Conservation (phyloP, 2,113 vertebrate genomes). For the Bettongia penicillata region DNA sequence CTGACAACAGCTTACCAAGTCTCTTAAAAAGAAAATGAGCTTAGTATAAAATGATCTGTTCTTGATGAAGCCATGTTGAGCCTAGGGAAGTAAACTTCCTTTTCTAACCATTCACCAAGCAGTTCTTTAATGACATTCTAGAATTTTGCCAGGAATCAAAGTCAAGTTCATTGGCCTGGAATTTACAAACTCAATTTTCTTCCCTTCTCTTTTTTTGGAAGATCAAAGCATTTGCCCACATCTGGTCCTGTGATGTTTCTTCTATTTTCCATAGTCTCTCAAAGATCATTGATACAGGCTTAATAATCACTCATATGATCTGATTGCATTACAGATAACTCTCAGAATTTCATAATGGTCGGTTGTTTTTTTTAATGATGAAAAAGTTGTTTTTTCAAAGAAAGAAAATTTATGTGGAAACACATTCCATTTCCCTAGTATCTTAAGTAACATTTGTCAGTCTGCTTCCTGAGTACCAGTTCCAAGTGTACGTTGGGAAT, state of each 20-base stretch:
- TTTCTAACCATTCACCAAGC: not conserved
- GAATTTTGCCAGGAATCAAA: not conserved
- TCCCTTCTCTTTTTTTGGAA: not conserved
- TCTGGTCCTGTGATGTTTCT: not conserved
- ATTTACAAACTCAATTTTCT: not conserved
- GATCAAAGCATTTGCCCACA: not conserved
- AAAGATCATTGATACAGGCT: not conserved
- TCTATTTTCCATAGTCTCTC: conserved; percentile 25
- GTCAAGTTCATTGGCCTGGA: not conserved
- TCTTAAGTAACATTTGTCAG: not conserved
- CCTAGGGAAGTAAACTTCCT: not conserved
- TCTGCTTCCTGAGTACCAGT: not conserved
- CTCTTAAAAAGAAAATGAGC: not conserved
- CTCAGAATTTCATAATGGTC: not conserved
- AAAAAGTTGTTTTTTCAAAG: not conserved
- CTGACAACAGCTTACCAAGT: not conserved
- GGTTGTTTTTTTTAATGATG: not conserved
- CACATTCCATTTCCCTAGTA: not conserved
- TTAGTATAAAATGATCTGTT: not conserved
- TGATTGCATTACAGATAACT: not conserved
- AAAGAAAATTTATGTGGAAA: conserved; percentile 6
- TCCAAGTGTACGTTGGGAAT: not conserved
- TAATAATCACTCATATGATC: not conserved
- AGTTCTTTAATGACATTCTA: not conserved
- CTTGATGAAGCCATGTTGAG: not conserved